Evolutionary conservation across 2,797 vertebrate species (phyloP).

Genomic region (Tragopan temminckii): DNA sequence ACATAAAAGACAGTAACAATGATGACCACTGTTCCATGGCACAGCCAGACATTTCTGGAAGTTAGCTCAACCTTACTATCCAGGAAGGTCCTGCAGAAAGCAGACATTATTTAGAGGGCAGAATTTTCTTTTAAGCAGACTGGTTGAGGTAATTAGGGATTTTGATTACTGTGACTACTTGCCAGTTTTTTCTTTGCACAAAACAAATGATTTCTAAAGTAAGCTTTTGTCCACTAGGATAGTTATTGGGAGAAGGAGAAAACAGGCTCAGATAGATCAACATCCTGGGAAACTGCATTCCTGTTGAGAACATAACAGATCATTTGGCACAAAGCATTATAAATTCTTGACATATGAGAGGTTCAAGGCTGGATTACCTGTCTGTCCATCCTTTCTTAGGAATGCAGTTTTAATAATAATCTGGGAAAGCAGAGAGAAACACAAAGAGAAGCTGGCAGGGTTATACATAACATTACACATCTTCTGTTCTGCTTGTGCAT

Average conservation of each 20-base stretch:
- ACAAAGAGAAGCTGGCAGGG: neutral
- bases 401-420: neutral
- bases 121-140: neutral
- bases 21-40: rapidly evolving
- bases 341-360: neutral
- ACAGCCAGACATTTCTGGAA: rapidly evolving
- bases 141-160: neutral
- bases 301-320: neutral
- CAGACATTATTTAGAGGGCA: neutral
- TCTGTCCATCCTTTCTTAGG: neutral
- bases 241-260: neutral
- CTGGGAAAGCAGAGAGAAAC: neutral
- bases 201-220: neutral
- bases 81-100: neutral
- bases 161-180: neutral
- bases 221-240: neutral
- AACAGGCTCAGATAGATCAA: neutral
- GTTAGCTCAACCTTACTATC: neutral
- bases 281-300: neutral
- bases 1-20: neutral
- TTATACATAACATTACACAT: neutral
- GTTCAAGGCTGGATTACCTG: neutral
- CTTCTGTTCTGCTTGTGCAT: slow-evolving; percentile 23
- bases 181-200: neutral
- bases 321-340: neutral